A percentile compares a stretch with the other conserved stretches of the same genome.
phyloP scores from a whole-genome alignment of 1,140 invertebrate genomes.

The Caenorhabditis latens region DNA sequence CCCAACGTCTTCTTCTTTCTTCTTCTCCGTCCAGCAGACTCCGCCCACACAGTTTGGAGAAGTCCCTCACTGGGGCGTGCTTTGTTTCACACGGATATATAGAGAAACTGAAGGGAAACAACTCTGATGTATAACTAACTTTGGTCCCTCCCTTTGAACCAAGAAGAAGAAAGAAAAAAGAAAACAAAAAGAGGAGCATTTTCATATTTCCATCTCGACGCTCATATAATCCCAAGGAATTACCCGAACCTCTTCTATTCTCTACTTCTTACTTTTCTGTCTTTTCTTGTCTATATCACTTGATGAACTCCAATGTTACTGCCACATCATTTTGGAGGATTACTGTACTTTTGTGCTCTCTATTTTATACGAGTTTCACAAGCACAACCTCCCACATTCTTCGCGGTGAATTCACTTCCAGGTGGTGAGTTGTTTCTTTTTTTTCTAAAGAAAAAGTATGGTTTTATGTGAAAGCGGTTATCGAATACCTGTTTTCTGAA shows the following conservation, averaged over 20 bases:
- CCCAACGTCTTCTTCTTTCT: background rate
- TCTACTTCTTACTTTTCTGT: background rate
- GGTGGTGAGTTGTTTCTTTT: conserved; percentile 14
- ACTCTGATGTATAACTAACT: conserved; percentile 52
- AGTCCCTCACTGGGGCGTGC: background rate
- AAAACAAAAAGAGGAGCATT: conserved; percentile 5
- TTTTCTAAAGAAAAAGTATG: background rate
- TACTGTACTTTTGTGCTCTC: conserved; percentile 34
- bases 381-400: conserved; percentile 47
- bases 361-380: conserved; percentile 21
- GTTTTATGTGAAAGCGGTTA: too few species aligned
- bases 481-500: too few species aligned
- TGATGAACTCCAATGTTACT: conserved; percentile 14
- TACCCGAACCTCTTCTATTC: conserved; percentile 11
- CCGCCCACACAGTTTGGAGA: conserved; percentile 29
- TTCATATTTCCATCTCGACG: conserved; percentile 17
- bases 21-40: background rate
- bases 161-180: conserved; percentile 8
- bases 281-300: background rate
- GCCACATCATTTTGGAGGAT: background rate
- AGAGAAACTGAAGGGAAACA: background rate
- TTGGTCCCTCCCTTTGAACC: conserved; percentile 7
- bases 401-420: conserved; percentile 14
- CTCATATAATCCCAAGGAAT: conserved; percentile 42
- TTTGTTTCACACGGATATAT: conserved; percentile 10